Percentiles rank a stretch among this genome's conserved stretches.
Evolutionary conservation across 2,113 vertebrate genomes (phyloP).

Genomic region (Rousettus leschenaultii): DNA sequence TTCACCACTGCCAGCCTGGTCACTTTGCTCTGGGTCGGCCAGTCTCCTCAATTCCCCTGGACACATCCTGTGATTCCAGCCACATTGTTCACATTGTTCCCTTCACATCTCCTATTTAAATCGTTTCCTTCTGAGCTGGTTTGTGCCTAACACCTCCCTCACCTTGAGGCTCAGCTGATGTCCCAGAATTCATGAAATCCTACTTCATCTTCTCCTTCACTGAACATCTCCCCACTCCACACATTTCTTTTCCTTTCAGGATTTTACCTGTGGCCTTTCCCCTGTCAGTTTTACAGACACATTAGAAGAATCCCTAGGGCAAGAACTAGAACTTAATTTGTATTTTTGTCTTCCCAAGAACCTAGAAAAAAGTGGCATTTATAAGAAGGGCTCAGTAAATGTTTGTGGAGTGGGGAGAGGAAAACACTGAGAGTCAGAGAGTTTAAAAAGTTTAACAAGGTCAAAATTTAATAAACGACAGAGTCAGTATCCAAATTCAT

Average conservation of each 20-base stretch:
- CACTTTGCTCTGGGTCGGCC: not conserved
- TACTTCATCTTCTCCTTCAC: not conserved
- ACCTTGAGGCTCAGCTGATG: not conserved
- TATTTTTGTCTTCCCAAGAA: not conserved
- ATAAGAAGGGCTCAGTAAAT: not conserved
- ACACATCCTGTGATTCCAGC: not conserved
- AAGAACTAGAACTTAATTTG: not conserved
- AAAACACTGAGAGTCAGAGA: not conserved
- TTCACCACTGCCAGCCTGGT: not conserved
- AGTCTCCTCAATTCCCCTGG: not conserved
- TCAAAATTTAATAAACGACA: slow-evolving; percentile 10
- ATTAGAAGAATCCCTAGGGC: not conserved
- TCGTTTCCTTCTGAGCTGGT: not conserved
- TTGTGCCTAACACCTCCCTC: not conserved
- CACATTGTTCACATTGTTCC: not conserved
- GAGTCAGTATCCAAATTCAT: not conserved
- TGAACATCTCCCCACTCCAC: not conserved
- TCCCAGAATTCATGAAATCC: not conserved
- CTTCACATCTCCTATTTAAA: not conserved
- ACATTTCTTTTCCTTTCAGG: not conserved
- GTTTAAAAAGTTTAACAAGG: not conserved
- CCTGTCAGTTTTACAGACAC: not conserved
- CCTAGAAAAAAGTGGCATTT: not conserved
- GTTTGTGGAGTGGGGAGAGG: not conserved
- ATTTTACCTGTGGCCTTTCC: not conserved